Conservation (phyloP, 2,888 invertebrate genomes). For the Esperia sulphurella region DNA sequence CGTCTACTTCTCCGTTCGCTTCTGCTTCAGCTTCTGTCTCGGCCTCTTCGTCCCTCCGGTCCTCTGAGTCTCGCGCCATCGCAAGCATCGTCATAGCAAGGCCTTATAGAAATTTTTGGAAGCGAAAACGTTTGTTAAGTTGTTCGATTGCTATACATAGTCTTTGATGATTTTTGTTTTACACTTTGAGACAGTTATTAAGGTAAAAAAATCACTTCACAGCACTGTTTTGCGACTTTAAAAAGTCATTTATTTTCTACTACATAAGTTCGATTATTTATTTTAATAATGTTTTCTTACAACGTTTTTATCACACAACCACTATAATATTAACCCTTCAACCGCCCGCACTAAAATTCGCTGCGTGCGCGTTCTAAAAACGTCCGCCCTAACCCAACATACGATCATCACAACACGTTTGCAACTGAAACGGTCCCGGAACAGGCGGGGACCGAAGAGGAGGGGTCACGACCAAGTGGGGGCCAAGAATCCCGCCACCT, state of each 20-base stretch:
- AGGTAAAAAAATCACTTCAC: slow-evolving; percentile 9
- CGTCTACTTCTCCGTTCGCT: slow-evolving; percentile 64
- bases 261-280: too few species aligned
- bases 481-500: slow-evolving; percentile 29
- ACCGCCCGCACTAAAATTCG: slow-evolving; percentile 33
- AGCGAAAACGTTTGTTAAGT: too few species aligned
- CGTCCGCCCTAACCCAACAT: slow-evolving; percentile 43
- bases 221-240: slow-evolving; percentile 5
- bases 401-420: slow-evolving; percentile 43
- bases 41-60: slow-evolving; percentile 47
- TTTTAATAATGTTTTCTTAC: not conserved
- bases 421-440: slow-evolving; percentile 40
- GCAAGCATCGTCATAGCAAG: slow-evolving; percentile 78
- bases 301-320: not conserved
- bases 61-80: slow-evolving; percentile 72
- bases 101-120: slow-evolving; percentile 28
- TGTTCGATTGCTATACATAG: not conserved
- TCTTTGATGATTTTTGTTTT: not conserved
- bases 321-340: slow-evolving; percentile 2
- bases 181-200: not conserved
- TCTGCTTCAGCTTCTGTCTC: slow-evolving; percentile 35
- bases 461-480: slow-evolving; percentile 45
- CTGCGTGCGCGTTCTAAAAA: slow-evolving; percentile 12
- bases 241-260: not conserved
- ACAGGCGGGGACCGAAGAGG: slow-evolving; percentile 29